phyloP scores from a whole-genome alignment of 2,797 vertebrate species.

The Podarcis lilfordi region DNA sequence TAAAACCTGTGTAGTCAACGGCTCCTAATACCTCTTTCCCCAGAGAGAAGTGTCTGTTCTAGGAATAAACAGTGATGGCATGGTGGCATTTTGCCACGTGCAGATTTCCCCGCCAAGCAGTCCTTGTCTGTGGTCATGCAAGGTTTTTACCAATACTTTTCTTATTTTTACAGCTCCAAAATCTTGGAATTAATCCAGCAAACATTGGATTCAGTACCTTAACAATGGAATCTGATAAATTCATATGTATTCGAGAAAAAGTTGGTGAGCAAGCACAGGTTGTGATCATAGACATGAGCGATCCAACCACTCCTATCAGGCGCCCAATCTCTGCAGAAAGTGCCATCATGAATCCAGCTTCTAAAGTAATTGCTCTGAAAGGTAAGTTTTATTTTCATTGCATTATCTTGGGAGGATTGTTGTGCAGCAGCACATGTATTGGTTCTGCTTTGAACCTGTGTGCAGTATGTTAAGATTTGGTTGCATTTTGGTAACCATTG shows the following conservation, averaged over 20 bases:
- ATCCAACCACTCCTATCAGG: slow-evolving; percentile 87
- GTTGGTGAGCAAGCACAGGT: slow-evolving; percentile 93
- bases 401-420: not conserved
- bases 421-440: not conserved
- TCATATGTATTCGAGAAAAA: slow-evolving; percentile 93
- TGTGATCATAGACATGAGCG: slow-evolving; percentile 89
- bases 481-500: not conserved
- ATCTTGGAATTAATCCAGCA: slow-evolving; percentile 91
- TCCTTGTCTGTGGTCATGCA: not conserved
- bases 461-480: no score
- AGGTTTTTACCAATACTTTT: not conserved
- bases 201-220: slow-evolving; percentile 94
- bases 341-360: slow-evolving; percentile 94
- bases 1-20: not conserved
- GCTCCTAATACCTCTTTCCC: not conserved
- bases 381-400: slow-evolving; percentile 73
- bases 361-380: slow-evolving; percentile 94
- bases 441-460: not conserved
- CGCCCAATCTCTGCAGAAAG: slow-evolving; percentile 92
- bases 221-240: slow-evolving; percentile 96
- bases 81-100: not conserved
- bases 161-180: slow-evolving; percentile 83
- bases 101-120: not conserved
- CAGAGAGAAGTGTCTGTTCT: not conserved
- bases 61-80: not conserved